phyloP scores from a whole-genome alignment of 1,140 invertebrate species.

The Phortica variegata region DNA sequence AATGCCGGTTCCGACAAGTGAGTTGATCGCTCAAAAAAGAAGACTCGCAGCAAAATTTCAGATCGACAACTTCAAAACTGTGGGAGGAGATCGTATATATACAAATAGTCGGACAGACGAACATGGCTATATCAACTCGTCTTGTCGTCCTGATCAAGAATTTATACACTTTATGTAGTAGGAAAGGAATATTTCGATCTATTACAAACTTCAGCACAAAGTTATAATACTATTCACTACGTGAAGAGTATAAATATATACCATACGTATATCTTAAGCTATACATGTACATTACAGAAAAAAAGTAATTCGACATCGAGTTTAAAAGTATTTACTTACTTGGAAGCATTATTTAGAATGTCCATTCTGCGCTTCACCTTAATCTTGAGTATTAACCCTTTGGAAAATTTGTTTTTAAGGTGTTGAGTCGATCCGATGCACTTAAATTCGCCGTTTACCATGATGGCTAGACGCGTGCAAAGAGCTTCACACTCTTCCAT shows the following conservation, averaged over 20 bases:
- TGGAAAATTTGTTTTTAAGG: constrained; percentile 68
- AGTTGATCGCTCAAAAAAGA: too few species aligned
- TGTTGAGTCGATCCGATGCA: constrained; percentile 72
- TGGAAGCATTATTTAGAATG: constrained; percentile 9
- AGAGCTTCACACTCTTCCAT: constrained; percentile 88
- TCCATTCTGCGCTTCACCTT: constrained; percentile 33
- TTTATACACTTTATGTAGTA: too few species aligned
- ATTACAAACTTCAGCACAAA: not conserved
- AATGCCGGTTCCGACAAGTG: too few species aligned
- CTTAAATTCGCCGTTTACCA: constrained; percentile 80
- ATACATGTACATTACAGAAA: not conserved
- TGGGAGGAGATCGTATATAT: too few species aligned
- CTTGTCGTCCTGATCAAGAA: too few species aligned
- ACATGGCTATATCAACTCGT: too few species aligned
- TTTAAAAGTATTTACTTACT: not conserved
- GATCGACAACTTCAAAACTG: too few species aligned
- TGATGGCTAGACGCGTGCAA: constrained; percentile 81
- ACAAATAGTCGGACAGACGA: too few species aligned
- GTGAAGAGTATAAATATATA: constrained; percentile 5
- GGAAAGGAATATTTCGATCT: not conserved
- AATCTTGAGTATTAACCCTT: constrained; percentile 63
- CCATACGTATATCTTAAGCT: too few species aligned
- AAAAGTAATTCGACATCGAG: not conserved
- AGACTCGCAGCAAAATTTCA: too few species aligned
- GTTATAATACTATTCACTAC: not conserved